Percentiles rank a stretch among this genome's conserved stretches.
These are phyloP conservation scores for Enteromius afrohamiltoni DNA, from an alignment of 2,797 vertebrate genomes.

Conservation along the genomic window DNA sequence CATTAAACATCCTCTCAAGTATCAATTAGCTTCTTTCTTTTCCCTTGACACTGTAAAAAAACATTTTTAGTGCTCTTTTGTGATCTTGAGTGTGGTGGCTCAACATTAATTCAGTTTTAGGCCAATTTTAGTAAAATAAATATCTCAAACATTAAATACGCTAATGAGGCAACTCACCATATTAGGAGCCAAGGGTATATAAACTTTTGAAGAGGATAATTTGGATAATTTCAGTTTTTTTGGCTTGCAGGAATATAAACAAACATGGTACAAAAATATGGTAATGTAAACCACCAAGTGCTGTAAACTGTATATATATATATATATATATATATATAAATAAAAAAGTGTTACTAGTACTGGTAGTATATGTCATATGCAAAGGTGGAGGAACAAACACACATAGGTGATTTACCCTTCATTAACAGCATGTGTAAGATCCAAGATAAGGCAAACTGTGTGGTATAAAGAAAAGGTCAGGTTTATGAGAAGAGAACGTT, in stretches of 20 bases:
- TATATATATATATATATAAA: no score
- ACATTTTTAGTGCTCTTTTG: neutral
- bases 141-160: neutral
- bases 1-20: constrained; percentile 24
- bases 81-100: neutral
- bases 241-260: neutral
- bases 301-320: neutral
- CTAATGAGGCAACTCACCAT: neutral
- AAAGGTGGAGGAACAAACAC: neutral
- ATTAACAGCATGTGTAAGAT: neutral
- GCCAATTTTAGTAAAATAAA: neutral
- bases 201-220: neutral
- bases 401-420: neutral
- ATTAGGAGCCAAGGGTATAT: neutral
- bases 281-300: neutral
- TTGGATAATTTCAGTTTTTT: neutral
- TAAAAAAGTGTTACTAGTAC: no score
- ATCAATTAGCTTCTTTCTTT: constrained; percentile 13
- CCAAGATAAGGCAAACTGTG: neutral
- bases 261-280: neutral
- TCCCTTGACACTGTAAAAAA: neutral
- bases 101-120: neutral
- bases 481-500: neutral
- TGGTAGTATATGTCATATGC: neutral
- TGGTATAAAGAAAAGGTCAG: neutral